Conservation (phyloP, 2,888 invertebrate genomes). For the Scaptomyza parva region DNA sequence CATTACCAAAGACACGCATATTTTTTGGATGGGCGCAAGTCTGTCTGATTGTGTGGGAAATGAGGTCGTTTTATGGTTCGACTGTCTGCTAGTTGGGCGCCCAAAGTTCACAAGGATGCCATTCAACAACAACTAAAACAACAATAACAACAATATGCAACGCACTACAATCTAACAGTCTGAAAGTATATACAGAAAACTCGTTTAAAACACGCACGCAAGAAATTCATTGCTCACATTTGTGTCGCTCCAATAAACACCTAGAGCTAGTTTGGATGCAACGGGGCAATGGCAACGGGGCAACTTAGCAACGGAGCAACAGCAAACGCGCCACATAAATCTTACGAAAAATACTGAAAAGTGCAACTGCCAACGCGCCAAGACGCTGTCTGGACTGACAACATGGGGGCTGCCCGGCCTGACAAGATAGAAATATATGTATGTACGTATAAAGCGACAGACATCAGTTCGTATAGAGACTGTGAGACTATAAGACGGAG, state of each 20-base stretch:
- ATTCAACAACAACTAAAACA: conserved; percentile 4
- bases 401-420: conserved; percentile 47
- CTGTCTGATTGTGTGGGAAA: conserved; percentile 28
- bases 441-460: conserved; percentile 13
- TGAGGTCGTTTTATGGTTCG: conserved; percentile 21
- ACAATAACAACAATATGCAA: background rate
- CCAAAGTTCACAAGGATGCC: conserved; percentile 62
- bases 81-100: conserved; percentile 14
- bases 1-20: conserved; percentile 1
- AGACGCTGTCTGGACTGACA: conserved; percentile 57
- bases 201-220: conserved; percentile 53
- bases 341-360: conserved; percentile 39
- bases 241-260: conserved; percentile 74
- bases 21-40: conserved; percentile 6
- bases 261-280: conserved; percentile 58
- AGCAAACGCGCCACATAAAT: conserved; percentile 34
- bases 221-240: conserved; percentile 42
- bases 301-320: conserved; percentile 1
- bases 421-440: conserved; percentile 8
- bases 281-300: conserved; percentile 3
- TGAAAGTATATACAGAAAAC: conserved; percentile 32
- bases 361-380: conserved; percentile 71
- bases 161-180: conserved; percentile 9
- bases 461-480: conserved; percentile 20
- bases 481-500: conserved; percentile 27